Conservation (phyloP, 1,140 invertebrate species). For the Caenorhabditis elegans region DNA sequence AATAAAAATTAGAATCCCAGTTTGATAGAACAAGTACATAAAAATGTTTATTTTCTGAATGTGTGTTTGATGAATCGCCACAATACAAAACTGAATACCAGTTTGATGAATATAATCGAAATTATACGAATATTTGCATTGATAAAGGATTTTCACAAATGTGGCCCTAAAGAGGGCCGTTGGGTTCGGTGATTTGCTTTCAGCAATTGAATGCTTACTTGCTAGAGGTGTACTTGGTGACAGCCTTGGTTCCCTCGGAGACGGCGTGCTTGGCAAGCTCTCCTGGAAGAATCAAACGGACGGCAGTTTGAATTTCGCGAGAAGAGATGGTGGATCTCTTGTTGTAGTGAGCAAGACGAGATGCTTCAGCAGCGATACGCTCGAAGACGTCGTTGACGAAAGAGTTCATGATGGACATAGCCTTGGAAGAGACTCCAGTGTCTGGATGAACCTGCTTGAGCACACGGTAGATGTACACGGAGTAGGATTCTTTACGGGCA, state of each 20-base stretch:
- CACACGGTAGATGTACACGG: constrained; percentile 58
- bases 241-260: constrained; percentile 72
- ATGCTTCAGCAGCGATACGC: constrained; percentile 73
- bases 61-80: no score
- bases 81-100: no score
- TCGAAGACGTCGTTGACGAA: constrained; percentile 69
- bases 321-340: constrained; percentile 69
- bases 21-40: no score
- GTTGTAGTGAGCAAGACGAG: constrained; percentile 69
- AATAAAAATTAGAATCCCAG: no score
- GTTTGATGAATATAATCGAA: no score
- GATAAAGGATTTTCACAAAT: neutral
- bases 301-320: constrained; percentile 73
- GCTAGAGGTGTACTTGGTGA: constrained; percentile 71
- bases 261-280: constrained; percentile 73
- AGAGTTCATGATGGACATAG: constrained; percentile 74
- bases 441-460: constrained; percentile 67
- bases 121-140: no score
- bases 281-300: constrained; percentile 72
- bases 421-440: constrained; percentile 70
- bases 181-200: constrained; percentile 28
- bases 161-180: constrained; percentile 68
- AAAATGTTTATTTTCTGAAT: no score
- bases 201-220: constrained; percentile 66
- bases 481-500: constrained; percentile 64